These are phyloP conservation scores for Clarias pachynema DNA, from an alignment of 2,797 vertebrate species.

Conservation along the genomic window DNA sequence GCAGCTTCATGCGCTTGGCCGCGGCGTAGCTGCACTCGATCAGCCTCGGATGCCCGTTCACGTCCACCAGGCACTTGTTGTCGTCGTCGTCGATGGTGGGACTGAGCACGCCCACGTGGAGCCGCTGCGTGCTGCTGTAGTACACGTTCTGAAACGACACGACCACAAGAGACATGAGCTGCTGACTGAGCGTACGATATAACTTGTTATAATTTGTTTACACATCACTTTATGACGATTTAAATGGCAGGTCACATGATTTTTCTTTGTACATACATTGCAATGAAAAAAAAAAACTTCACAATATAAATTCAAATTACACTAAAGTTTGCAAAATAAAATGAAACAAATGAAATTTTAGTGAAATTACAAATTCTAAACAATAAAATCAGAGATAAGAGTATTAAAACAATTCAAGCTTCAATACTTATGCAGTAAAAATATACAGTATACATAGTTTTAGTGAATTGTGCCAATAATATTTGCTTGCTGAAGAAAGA, in stretches of 20 bases:
- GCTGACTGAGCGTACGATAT: not conserved
- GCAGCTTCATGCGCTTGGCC: conserved; percentile 95
- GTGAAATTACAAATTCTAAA: not conserved
- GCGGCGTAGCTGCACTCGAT: conserved; percentile 95
- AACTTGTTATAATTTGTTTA: no score
- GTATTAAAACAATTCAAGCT: no score
- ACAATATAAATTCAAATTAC: not conserved
- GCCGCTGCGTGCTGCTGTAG: conserved; percentile 91
- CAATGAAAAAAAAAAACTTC: not conserved
- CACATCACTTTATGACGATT: not conserved
- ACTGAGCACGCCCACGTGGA: conserved; percentile 90
- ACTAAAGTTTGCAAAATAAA: not conserved
- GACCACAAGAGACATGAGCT: not conserved
- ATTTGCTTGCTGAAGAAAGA: no score
- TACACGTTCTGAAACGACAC: conserved; percentile 90
- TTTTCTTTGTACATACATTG: not conserved
- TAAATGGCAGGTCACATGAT: no score
- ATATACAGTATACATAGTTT: no score
- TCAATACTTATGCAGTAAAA: not conserved
- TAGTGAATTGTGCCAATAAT: no score
- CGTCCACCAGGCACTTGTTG: conserved; percentile 98
- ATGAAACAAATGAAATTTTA: not conserved
- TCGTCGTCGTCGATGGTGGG: conserved; percentile 94
- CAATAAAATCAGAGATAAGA: not conserved
- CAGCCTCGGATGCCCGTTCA: conserved; percentile 90